Base-by-base conservation (phyloP, 2,113 vertebrate species). In the Typhlomys cinereus region DNA sequence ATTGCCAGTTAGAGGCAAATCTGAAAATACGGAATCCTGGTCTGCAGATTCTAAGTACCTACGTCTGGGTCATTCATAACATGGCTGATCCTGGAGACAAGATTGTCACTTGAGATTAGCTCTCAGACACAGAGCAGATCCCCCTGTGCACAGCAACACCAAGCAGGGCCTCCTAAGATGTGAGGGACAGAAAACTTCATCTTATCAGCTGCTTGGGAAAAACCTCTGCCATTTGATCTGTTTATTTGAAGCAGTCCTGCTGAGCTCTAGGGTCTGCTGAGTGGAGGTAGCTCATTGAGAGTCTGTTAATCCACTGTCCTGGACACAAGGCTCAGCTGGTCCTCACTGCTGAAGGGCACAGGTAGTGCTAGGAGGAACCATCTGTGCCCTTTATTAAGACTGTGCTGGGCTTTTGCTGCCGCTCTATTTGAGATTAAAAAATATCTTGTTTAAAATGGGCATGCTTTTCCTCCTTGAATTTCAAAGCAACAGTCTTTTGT, bases 241-340 rank as follows among this genome's bases (percentile, higher is more conserved):
- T 88, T 52, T 85, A 50, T 85, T 83, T 90, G 67, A 95, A 83
- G 46, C n/a, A n/a, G 66, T 78, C 48, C 78, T 78, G 76, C 62
- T 71, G 82, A 90, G 88, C 93, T 78, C n/a, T 34, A 23, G 74
- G 41, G 11, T 81, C 84, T 48, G 70, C 70, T 34, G 57, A 71
- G 27, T 2, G 48, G 73, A 92, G 41, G 5, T 44, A 62, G 44
- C 50, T 74, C 50, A 29, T 34, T 5, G n/a, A 7, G 9, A 50
- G 48, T 20, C 80, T 62, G 50, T 21, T 83, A 44, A 46, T 61
- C 62, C 4, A 4, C 17, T 61, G 44, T 48, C 70, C n/a, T 20
- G 7, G 54, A 36, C 57, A 34, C 17, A 20, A 36, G 83, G 44
- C 64, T 73, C 67, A 34, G 13, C 29, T 0, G 20, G 34, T 78